phyloP scores from a whole-genome alignment of 2,888 invertebrate species.

The Hedya salicella region DNA sequence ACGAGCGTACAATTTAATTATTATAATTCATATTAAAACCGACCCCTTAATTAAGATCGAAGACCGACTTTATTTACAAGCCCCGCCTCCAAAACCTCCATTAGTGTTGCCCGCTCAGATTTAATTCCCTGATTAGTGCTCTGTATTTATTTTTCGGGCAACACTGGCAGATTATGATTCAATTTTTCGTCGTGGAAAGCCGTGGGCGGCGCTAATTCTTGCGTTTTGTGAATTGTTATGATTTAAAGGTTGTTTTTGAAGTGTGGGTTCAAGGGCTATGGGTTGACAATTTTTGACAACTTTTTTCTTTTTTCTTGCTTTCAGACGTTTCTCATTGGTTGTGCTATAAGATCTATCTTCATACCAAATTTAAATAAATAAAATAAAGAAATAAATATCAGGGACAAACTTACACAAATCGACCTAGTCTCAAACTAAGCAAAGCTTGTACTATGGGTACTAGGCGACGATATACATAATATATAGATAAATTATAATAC shows the following conservation, averaged over 20 bases:
- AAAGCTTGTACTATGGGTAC: too few relatives aligned
- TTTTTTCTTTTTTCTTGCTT: too few relatives aligned
- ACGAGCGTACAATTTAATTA: conserved; percentile 40
- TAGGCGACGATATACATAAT: too few relatives aligned
- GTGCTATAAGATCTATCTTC: too few relatives aligned
- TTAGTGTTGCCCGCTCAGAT: conserved; percentile 49
- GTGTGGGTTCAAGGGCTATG: neutral
- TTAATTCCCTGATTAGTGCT: conserved; percentile 52
- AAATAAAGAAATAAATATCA: too few relatives aligned
- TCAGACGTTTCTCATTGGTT: too few relatives aligned
- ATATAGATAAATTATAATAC: too few relatives aligned
- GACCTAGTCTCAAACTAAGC: too few relatives aligned
- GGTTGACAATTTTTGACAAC: neutral
- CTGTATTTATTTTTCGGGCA: conserved; percentile 53
- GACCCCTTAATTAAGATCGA: conserved; percentile 40
- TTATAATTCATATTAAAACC: conserved; percentile 41
- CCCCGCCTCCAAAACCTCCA: conserved; percentile 46
- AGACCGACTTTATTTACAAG: conserved; percentile 30
- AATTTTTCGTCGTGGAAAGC: conserved; percentile 48
- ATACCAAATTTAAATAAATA: too few relatives aligned
- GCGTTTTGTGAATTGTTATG: conserved; percentile 42
- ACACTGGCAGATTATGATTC: conserved; percentile 53
- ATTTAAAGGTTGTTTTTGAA: neutral
- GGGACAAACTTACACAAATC: too few relatives aligned
- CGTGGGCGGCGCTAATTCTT: conserved; percentile 46